Conservation (phyloP, 2,113 vertebrate genomes). For the Hippocampus mohnikei region DNA sequence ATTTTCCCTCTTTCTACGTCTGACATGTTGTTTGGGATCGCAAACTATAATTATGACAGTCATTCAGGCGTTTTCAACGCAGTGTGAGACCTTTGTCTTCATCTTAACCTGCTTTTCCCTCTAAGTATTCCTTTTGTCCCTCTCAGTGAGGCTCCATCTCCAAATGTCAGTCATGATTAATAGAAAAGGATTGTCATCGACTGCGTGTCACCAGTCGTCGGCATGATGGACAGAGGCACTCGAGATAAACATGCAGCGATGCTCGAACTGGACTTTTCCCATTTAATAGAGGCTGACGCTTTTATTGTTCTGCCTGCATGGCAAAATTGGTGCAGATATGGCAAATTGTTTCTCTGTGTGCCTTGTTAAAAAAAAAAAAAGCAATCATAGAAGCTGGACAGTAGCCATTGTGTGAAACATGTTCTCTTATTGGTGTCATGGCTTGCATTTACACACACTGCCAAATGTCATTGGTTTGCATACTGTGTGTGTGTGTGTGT, state of each 20-base stretch:
- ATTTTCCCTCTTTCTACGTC: conserved; percentile 48
- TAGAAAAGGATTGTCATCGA: conserved; percentile 56
- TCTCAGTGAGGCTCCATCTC: conserved; percentile 36
- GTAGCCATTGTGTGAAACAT: conserved; percentile 71
- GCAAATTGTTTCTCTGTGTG: conserved; percentile 66
- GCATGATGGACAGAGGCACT: conserved; percentile 61
- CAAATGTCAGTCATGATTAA: conserved; percentile 66
- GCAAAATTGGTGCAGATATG: conserved; percentile 73
- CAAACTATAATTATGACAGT: conserved; percentile 30
- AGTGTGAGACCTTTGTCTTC: conserved; percentile 34
- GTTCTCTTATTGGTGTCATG: conserved; percentile 73
- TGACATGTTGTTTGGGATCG: conserved; percentile 54
- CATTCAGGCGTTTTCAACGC: conserved; percentile 10
- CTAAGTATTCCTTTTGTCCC: conserved; percentile 32
- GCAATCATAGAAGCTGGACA: conserved; percentile 73
- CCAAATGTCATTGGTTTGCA: conserved; percentile 62
- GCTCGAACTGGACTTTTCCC: conserved; percentile 48
- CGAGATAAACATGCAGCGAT: conserved; percentile 53
- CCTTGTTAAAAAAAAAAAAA: conserved; percentile 74
- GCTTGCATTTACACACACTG: conserved; percentile 75
- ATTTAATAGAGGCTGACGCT: conserved; percentile 69
- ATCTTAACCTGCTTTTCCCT: conserved; percentile 30
- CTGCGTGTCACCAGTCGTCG: conserved; percentile 59
- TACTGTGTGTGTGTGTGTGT: conserved; percentile 11
- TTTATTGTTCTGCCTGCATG: conserved; percentile 69